Conservation (phyloP, 2,113 vertebrate genomes). For the Dicerorhinus sumatrensis region DNA sequence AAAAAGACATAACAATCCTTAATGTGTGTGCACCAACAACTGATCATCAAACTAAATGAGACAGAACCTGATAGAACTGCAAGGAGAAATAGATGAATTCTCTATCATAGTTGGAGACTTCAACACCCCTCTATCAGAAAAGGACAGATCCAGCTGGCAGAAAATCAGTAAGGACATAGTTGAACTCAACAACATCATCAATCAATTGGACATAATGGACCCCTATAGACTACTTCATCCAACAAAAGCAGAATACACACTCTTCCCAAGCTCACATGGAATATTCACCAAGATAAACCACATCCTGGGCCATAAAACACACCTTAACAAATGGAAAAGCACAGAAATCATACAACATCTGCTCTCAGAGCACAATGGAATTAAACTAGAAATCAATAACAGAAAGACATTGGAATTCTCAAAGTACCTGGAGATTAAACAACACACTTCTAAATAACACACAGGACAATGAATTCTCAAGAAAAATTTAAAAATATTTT, state of each 20-base stretch:
- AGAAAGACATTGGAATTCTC: neutral
- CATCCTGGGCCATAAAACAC: neutral
- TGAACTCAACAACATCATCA: neutral
- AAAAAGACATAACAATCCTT: neutral
- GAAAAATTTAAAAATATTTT: neutral
- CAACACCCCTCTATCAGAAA: neutral
- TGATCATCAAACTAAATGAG: neutral
- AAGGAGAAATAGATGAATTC: neutral
- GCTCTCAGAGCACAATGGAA: neutral
- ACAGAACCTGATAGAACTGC: neutral
- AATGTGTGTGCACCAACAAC: neutral
- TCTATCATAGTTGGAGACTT: neutral
- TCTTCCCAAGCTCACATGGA: neutral
- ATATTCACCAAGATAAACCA: neutral
- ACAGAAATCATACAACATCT: neutral
- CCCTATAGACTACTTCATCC: neutral
- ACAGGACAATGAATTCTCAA: neutral
- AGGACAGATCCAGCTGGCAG: neutral
- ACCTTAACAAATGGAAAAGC: neutral
- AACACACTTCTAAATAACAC: neutral
- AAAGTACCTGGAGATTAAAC: neutral
- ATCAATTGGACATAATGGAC: neutral
- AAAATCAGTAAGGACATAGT: neutral
- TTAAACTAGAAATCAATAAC: neutral
- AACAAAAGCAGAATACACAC: neutral